A percentile compares a stretch with the other conserved stretches of the same genome.
phyloP scores from a whole-genome alignment of 2,888 invertebrate species.

The Therioaphis trifolii region DNA sequence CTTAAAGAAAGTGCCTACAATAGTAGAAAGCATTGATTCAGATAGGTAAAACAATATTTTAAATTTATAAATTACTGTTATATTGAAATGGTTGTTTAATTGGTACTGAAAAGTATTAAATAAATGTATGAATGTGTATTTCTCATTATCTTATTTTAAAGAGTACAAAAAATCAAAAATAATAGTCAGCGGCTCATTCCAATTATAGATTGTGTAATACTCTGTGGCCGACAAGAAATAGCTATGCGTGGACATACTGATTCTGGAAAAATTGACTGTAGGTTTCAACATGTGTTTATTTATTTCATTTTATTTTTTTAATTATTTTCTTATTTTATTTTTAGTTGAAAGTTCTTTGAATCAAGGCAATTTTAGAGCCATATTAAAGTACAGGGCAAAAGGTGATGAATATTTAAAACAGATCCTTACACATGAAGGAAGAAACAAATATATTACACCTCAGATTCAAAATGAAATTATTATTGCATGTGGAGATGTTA shows the following conservation, averaged over 20 bases:
- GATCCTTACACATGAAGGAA: too few relatives aligned
- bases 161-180: background rate
- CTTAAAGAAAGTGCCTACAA: background rate
- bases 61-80: conserved; percentile 1
- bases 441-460: background rate
- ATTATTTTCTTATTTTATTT: too few relatives aligned
- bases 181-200: too few relatives aligned
- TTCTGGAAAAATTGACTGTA: conserved; percentile 5
- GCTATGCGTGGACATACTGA: background rate
- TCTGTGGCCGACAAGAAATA: conserved; percentile 11
- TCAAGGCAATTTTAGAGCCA: too few relatives aligned
- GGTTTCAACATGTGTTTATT: too few relatives aligned
- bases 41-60: background rate
- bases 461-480: conserved; percentile 8
- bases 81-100: background rate
- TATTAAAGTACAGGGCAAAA: too few relatives aligned
- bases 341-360: background rate
- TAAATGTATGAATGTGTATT: conserved; percentile 8
- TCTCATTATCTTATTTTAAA: background rate
- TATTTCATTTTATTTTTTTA: too few relatives aligned
- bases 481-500: background rate
- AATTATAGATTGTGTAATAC: conserved; percentile 1
- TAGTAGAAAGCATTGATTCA: background rate
- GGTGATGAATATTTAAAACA: conserved; percentile 8
- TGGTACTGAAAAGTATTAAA: background rate